Conservation (phyloP, 2,797 vertebrate genomes). For the Psittacula derbiana region DNA sequence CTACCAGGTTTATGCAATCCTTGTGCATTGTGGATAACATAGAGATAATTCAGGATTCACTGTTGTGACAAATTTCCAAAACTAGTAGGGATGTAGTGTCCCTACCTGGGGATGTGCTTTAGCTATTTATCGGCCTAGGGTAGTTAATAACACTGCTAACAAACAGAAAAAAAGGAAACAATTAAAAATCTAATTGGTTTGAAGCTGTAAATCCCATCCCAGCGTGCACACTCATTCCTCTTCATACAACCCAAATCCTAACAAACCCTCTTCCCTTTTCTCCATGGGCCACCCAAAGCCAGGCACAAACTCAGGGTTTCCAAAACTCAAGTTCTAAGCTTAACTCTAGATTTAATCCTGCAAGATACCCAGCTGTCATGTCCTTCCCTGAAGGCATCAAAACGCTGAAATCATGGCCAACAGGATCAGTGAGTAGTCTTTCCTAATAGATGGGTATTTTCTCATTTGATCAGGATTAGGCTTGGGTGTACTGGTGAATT, state of each 20-base stretch:
- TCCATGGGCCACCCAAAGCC: neutral
- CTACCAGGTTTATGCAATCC: constrained; percentile 1
- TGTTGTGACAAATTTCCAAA: neutral
- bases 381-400: neutral
- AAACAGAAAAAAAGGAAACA: constrained; percentile 45
- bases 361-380: neutral
- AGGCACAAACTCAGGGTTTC: neutral
- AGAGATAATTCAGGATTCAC: neutral
- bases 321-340: neutral
- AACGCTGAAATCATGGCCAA: neutral
- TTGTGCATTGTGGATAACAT: neutral
- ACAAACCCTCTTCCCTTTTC: neutral
- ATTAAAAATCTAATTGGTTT: constrained; percentile 61
- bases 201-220: constrained; percentile 58
- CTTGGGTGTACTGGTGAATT: neutral
- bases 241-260: neutral
- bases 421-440: neutral
- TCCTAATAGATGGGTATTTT: neutral
- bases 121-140: neutral
- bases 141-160: constrained; percentile 41
- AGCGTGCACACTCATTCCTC: constrained; percentile 27
- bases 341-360: neutral
- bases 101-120: neutral
- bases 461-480: neutral
- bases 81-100: neutral